Percentiles rank a stretch among this genome's conserved stretches.
Evolutionary conservation across 2,113 vertebrate genomes (phyloP).

Genomic region (Rhinichthys klamathensis): DNA sequence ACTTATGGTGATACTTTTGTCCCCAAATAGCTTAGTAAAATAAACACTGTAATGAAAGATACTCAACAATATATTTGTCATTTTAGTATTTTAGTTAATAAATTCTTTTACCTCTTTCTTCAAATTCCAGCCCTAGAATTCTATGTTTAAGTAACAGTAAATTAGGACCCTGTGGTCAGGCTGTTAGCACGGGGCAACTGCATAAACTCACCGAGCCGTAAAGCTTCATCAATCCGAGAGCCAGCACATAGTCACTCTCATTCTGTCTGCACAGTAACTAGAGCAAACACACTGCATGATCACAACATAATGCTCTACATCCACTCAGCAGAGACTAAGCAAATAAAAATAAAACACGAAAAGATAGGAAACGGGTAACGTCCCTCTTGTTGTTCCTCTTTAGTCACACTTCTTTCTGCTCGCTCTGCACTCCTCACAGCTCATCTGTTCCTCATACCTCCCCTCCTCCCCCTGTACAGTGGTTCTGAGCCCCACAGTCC

Average conservation of each 20-base stretch:
- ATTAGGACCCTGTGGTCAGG: neutral
- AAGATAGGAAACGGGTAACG: neutral
- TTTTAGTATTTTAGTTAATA: neutral
- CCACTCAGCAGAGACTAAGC: conserved; percentile 21
- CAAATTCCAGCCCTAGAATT: neutral
- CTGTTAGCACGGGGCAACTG: neutral
- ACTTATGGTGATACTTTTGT: neutral
- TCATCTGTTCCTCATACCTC: conserved; percentile 24
- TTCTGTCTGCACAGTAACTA: conserved; percentile 27
- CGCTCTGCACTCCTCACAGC: conserved; percentile 24
- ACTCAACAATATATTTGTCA: neutral
- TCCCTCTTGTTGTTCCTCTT: conserved; percentile 23
- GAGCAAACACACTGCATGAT: conserved; percentile 10
- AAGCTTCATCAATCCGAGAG: conserved; percentile 22
- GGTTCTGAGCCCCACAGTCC: conserved; percentile 44
- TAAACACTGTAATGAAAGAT: neutral
- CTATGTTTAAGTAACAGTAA: neutral
- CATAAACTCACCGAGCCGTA: conserved; percentile 37
- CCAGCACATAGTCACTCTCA: conserved; percentile 6
- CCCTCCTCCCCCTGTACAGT: conserved; percentile 13
- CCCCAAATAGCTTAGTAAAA: neutral
- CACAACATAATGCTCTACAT: neutral
- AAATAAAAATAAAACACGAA: neutral
- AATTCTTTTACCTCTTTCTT: too few species aligned
- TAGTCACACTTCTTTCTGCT: conserved; percentile 35